A percentile compares a stretch with the other conserved stretches of the same genome.
phyloP scores from a whole-genome alignment of 35 echinoderm and acorn worm species.

The Holothuria glaberrima region DNA sequence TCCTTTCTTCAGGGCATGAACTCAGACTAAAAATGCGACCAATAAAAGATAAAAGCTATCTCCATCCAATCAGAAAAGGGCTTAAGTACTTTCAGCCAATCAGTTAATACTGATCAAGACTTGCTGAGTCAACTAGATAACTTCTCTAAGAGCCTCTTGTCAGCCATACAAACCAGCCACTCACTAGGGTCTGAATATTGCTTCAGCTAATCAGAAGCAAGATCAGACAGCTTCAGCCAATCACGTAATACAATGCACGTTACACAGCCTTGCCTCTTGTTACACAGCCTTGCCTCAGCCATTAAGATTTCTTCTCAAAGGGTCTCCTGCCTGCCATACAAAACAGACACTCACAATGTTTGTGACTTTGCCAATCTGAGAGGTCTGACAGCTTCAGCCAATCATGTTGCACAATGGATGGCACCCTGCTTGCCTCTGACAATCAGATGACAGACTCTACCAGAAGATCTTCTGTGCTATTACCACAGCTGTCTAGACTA shows the following conservation, averaged over 20 bases:
- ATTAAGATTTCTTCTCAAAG: not conserved
- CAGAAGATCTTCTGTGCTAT: conserved; percentile 75
- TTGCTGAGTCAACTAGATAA: too few relatives aligned
- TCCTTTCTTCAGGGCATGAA: too few relatives aligned
- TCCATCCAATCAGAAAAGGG: too few relatives aligned
- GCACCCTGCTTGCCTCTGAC: not conserved
- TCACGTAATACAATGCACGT: not conserved
- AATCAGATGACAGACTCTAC: conserved; percentile 57
- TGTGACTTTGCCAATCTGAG: not conserved
- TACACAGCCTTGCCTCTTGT: not conserved
- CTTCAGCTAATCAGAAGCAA: too few relatives aligned
- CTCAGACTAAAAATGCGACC: too few relatives aligned
- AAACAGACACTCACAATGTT: not conserved
- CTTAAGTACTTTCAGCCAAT: too few relatives aligned
- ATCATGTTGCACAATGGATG: not conserved
- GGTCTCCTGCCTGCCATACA: not conserved
- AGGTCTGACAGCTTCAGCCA: not conserved
- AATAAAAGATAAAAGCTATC: too few relatives aligned
- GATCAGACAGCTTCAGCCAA: not conserved
- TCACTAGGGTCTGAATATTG: not conserved
- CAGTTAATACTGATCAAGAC: too few relatives aligned
- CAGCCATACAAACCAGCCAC: not conserved
- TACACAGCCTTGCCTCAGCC: too few relatives aligned
- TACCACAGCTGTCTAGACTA: conserved; percentile 84
- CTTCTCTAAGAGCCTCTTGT: not conserved